A percentile compares a stretch with the other conserved stretches of the same genome.
Evolutionary conservation across 2,888 invertebrate genomes (phyloP).

Genomic region (Thera obeliscata): DNA sequence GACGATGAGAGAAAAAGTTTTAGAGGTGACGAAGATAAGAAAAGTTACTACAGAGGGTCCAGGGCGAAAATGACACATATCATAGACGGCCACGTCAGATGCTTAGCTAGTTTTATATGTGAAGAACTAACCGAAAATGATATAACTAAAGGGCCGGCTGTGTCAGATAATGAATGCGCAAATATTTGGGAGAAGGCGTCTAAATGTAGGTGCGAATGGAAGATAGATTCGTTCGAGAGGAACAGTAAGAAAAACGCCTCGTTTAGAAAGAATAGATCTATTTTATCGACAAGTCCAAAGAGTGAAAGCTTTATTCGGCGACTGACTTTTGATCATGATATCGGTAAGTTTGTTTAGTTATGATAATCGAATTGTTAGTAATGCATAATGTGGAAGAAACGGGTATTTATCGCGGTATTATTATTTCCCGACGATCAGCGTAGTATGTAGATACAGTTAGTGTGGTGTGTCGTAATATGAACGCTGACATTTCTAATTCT

Average conservation of each 20-base stretch:
- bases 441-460: too few relatives aligned
- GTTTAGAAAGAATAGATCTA: constrained; percentile 81
- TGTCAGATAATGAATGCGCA: constrained; percentile 84
- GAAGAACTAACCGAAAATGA: constrained; percentile 70
- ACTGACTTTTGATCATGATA: constrained; percentile 78
- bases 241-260: constrained; percentile 81
- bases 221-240: constrained; percentile 77
- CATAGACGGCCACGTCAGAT: constrained; percentile 71
- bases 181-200: constrained; percentile 84
- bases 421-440: too few relatives aligned
- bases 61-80: constrained; percentile 64
- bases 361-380: not conserved
- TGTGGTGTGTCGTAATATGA: too few relatives aligned
- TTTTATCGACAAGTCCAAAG: constrained; percentile 76
- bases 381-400: too few relatives aligned
- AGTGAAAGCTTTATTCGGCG: constrained; percentile 68
- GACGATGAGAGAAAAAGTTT: constrained; percentile 79
- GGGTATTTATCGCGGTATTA: too few relatives aligned
- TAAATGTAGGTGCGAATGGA: constrained; percentile 87
- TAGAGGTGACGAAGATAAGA: constrained; percentile 20
- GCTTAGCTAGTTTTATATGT: constrained; percentile 74
- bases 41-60: constrained; percentile 54
- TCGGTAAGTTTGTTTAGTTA: constrained; percentile 59
- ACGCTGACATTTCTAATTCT: too few relatives aligned
- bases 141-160: constrained; percentile 72